These are phyloP conservation scores for Drosophila ambigua DNA, from an alignment of 1,140 invertebrate species.

Conservation along the genomic window DNA sequence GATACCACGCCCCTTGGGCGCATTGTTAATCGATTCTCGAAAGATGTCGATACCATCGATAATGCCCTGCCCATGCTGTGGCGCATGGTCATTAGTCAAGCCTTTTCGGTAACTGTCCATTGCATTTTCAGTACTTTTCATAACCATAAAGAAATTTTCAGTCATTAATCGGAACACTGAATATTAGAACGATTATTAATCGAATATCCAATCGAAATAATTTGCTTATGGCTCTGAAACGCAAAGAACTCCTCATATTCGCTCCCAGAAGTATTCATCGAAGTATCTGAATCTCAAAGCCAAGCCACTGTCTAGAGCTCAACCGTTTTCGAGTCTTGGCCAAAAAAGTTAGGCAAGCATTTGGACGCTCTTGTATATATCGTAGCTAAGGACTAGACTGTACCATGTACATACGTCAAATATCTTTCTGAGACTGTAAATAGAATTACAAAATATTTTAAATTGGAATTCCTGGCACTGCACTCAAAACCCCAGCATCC, in stretches of 20 bases:
- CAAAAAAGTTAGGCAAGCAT: too few relatives aligned
- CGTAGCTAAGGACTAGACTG: not conserved
- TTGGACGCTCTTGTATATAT: too few relatives aligned
- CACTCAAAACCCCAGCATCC: not conserved
- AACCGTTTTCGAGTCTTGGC: not conserved
- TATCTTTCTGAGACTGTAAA: not conserved
- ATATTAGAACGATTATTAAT: not conserved
- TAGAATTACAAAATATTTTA: not conserved
- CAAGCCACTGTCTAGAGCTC: too few relatives aligned
- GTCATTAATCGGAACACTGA: not conserved
- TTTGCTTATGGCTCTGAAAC: too few relatives aligned
- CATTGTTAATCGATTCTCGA: constrained; percentile 90
- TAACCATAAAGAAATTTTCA: not conserved
- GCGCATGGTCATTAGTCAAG: constrained; percentile 78
- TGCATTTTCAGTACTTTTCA: not conserved
- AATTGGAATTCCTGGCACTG: constrained; percentile 11
- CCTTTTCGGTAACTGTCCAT: constrained; percentile 64
- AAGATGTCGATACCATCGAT: constrained; percentile 90
- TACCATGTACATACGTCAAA: too few relatives aligned
- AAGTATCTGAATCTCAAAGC: constrained; percentile 21
- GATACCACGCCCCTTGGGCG: constrained; percentile 91
- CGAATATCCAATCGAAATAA: too few relatives aligned
- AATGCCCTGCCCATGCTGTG: constrained; percentile 84
- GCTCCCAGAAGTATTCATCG: too few relatives aligned
- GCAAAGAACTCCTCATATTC: too few relatives aligned